Base-by-base conservation (phyloP, 2,797 vertebrate genomes). In the Gobionotothen gibberifrons region DNA sequence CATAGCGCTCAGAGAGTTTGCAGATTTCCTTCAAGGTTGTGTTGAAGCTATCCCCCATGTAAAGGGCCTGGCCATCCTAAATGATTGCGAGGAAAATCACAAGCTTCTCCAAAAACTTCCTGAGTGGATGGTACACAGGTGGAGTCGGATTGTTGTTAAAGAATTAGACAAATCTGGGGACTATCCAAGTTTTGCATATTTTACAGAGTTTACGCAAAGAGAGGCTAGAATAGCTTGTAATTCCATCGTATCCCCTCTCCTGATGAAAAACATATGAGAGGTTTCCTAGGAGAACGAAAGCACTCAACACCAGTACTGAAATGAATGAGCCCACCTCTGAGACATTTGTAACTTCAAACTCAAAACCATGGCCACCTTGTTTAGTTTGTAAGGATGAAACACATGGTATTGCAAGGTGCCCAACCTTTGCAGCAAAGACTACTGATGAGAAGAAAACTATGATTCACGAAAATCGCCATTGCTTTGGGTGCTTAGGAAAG, bases 31-130 rank as follows among this genome's bases (percentile, higher is more conserved):
- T 1, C 26, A 78, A 58, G n/a, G 72, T 0, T 85, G 76, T 56
- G 17, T 4, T 4, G 75, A 88, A 12, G 74, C 79, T 2, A 78
- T 82, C 0, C 76, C 81, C 0, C 72, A 81, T 10, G 69, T 85
- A 15, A 78, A 80, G 53, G 74, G 79, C 1, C 19, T 87, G 11
- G 9, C 64, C 8, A 84, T 84, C 11, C 29, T 78, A 3, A 81
- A 82, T 44, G 64, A 83, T 3, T 79, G 72, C 62, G 69, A 79
- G 3, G 80, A 83, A 53, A 85, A 79, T 22, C 80, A 85, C 2
- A 83, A 81, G 14, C 29, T 78, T 0, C 56, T 82, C 1, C 58
- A 77, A 21, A 85, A 84, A 58, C 17, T 79, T 17, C 83, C 83
- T 0, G 76, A 82, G 0, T 84, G 76, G 70, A 65, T 78, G 16